Evolutionary conservation across 2,797 vertebrate genomes (phyloP).

Genomic region (Loriculus beryllinus): DNA sequence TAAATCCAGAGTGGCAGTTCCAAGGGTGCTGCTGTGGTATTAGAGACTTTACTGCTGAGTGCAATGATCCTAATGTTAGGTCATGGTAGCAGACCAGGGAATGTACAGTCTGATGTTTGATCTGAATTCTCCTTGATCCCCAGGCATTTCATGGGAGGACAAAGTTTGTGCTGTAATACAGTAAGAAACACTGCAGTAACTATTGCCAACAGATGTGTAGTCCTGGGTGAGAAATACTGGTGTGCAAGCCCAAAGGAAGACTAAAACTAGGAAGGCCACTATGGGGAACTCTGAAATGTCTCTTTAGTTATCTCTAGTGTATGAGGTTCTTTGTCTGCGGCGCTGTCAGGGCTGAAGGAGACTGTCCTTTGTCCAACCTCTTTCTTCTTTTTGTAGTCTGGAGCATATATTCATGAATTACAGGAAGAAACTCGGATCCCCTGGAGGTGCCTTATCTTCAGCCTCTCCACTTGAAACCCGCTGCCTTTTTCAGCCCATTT

Average conservation of each 20-base stretch:
- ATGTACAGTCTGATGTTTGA: rapidly evolving
- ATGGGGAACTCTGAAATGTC: not conserved
- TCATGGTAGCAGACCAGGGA: not conserved
- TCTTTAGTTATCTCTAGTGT: not conserved
- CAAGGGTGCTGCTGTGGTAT: rapidly evolving
- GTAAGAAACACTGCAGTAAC: not conserved
- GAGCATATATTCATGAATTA: slow-evolving; percentile 3
- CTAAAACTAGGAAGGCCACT: not conserved
- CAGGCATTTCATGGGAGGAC: not conserved
- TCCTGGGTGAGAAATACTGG: not conserved
- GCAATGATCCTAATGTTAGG: rapidly evolving
- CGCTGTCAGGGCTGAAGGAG: not conserved
- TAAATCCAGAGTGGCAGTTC: not conserved
- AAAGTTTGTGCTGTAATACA: not conserved
- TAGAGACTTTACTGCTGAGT: not conserved
- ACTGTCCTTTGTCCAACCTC: not conserved
- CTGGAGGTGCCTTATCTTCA: slow-evolving; percentile 8
- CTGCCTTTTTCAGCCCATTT: slow-evolving; percentile 23
- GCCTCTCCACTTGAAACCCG: slow-evolving; percentile 31
- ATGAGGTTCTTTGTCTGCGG: not conserved
- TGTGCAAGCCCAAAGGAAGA: not conserved
- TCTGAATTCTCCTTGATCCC: not conserved
- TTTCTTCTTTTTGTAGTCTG: slow-evolving; percentile 51
- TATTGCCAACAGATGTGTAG: rapidly evolving
- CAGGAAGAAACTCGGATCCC: not conserved